Conservation (phyloP, 1,140 invertebrate genomes). For the Zophobas morio region DNA sequence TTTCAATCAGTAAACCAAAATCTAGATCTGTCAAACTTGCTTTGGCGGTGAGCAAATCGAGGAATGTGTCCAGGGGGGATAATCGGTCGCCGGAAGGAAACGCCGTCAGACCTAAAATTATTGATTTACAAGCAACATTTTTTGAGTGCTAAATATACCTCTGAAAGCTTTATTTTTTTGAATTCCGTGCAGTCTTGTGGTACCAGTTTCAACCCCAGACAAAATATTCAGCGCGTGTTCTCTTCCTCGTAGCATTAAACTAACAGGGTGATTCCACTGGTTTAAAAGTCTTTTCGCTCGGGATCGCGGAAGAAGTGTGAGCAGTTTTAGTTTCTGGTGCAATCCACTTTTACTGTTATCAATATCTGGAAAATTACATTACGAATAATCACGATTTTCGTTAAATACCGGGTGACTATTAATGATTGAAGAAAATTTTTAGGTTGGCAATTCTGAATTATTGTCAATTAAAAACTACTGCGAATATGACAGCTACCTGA, state of each 20-base stretch:
- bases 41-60: conserved; percentile 88
- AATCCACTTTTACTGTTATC: conserved; percentile 77
- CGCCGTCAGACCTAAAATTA: conserved; percentile 75
- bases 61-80: conserved; percentile 86
- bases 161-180: conserved; percentile 50
- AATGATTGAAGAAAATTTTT: too few relatives aligned
- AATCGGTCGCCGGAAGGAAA: conserved; percentile 81
- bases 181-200: conserved; percentile 51
- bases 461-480: too few relatives aligned
- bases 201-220: conserved; percentile 71
- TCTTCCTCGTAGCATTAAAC: conserved; percentile 81
- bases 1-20: conserved; percentile 86
- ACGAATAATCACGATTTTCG: not conserved
- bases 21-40: conserved; percentile 86
- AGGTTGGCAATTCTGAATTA: too few relatives aligned
- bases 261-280: conserved; percentile 84
- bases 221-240: conserved; percentile 86
- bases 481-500: too few relatives aligned
- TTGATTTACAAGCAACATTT: not conserved
- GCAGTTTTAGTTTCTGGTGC: conserved; percentile 79
- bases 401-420: too few relatives aligned
- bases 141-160: conserved; percentile 38
- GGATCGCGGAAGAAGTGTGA: conserved; percentile 81
- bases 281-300: conserved; percentile 83
- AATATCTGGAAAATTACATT: conserved; percentile 72